Percentiles rank a stretch among this genome's conserved stretches.
These are phyloP conservation scores for Yponomeuta sedellus DNA, from an alignment of 2,888 invertebrate genomes.

Conservation along the genomic window DNA sequence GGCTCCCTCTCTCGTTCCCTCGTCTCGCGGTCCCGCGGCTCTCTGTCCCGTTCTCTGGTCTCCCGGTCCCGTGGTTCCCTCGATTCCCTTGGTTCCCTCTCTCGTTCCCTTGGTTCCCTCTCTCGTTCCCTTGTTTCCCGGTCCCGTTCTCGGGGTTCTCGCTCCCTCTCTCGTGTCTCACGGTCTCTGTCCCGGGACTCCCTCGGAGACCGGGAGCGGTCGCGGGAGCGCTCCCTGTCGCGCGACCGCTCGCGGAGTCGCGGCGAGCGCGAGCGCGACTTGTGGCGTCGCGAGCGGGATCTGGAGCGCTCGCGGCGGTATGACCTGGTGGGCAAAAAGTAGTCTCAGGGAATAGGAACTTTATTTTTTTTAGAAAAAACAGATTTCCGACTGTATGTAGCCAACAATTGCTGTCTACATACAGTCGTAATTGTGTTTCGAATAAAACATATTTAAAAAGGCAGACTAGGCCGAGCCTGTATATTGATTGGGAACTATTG, in stretches of 20 bases:
- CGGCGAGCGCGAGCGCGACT: slow-evolving; percentile 83
- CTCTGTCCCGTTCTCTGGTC: slow-evolving; percentile 43
- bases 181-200: slow-evolving; percentile 63
- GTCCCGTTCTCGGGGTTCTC: slow-evolving; percentile 60
- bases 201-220: slow-evolving; percentile 52
- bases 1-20: slow-evolving; percentile 40
- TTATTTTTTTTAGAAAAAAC: too few species aligned
- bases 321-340: slow-evolving; percentile 57
- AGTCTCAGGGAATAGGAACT: background rate
- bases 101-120: slow-evolving; percentile 38
- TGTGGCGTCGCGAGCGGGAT: slow-evolving; percentile 78
- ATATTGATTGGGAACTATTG: too few species aligned
- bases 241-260: slow-evolving; percentile 70
- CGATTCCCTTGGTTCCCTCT: slow-evolving; percentile 56
- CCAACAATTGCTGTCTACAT: too few species aligned
- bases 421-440: too few species aligned
- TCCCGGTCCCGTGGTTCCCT: slow-evolving; percentile 26
- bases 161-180: slow-evolving; percentile 28
- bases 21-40: slow-evolving; percentile 26
- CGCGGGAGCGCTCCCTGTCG: slow-evolving; percentile 15
- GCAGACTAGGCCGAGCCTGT: too few species aligned
- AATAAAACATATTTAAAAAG: too few species aligned
- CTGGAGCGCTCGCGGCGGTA: slow-evolving; percentile 82
- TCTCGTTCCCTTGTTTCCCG: slow-evolving; percentile 59
- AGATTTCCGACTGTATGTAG: too few species aligned